phyloP scores from a whole-genome alignment of 2,113 vertebrate species.

The Nibea albiflora region DNA sequence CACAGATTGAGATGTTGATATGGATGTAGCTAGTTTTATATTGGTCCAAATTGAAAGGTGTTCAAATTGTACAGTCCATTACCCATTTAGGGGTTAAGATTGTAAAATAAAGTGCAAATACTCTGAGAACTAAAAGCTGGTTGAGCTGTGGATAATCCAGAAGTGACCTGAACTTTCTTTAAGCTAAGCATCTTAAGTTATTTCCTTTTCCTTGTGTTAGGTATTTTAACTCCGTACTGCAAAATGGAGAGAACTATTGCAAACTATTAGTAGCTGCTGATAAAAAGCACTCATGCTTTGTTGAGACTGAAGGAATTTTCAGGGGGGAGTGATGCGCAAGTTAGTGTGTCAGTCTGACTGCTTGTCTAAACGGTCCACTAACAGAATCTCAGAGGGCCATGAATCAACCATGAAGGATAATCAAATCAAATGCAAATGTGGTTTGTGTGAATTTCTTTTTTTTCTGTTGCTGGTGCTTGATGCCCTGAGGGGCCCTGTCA shows the following conservation, averaged over 20 bases:
- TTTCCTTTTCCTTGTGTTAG: not conserved
- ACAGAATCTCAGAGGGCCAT: constrained; percentile 69
- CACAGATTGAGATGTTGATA: not conserved
- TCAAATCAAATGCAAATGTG: constrained; percentile 84
- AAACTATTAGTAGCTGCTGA: constrained; percentile 6
- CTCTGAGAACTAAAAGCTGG: not conserved
- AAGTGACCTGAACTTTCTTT: not conserved
- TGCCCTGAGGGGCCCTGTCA: constrained; percentile 74
- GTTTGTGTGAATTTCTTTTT: constrained; percentile 68
- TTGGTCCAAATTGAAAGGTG: not conserved
- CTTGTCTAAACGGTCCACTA: constrained; percentile 61
- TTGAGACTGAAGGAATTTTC: constrained; percentile 37
- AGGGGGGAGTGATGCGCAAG: constrained; percentile 27
- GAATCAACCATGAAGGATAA: constrained; percentile 82
- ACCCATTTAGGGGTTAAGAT: not conserved
- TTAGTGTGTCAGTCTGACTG: constrained; percentile 65
- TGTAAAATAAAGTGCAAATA: not conserved
- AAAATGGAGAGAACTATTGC: not conserved
- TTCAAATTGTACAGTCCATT: not conserved
- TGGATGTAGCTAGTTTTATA: not conserved
- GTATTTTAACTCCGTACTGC: not conserved
- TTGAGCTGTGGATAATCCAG: not conserved
- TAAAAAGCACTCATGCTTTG: not conserved
- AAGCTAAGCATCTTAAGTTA: not conserved
- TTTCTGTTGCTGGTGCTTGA: constrained; percentile 68